Evolutionary conservation across 1,140 invertebrate species (phyloP).

Genomic region (Drosophila nikananu): DNA sequence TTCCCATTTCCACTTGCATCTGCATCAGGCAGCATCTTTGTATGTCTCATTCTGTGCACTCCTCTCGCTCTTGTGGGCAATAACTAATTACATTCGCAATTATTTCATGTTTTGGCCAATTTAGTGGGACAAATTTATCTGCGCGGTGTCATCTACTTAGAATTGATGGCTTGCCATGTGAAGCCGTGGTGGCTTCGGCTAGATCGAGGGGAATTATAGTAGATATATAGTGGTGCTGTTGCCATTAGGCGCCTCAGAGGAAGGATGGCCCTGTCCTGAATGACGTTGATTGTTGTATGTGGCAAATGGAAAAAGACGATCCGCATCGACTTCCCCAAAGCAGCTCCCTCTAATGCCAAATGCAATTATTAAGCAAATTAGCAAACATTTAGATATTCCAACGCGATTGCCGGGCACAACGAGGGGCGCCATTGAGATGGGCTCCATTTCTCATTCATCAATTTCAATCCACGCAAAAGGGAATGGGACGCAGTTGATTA

Average conservation of each 20-base stretch:
- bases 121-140: slow-evolving; percentile 85
- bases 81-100: slow-evolving; percentile 86
- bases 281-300: slow-evolving; percentile 72
- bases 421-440: slow-evolving; percentile 67
- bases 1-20: slow-evolving; percentile 34
- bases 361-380: slow-evolving; percentile 83
- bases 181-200: slow-evolving; percentile 46
- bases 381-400: slow-evolving; percentile 75
- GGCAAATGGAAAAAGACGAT: slow-evolving; percentile 65
- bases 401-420: slow-evolving; percentile 60
- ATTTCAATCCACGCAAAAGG: slow-evolving; percentile 30
- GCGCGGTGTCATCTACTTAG: slow-evolving; percentile 85
- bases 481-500: slow-evolving; percentile 59
- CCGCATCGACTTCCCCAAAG: slow-evolving; percentile 20
- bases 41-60: slow-evolving; percentile 39
- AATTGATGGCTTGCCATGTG: slow-evolving; percentile 82
- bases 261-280: slow-evolving; percentile 44
- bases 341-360: slow-evolving; percentile 64
- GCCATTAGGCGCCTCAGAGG: slow-evolving; percentile 64
- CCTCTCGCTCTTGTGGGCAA: slow-evolving; percentile 80
- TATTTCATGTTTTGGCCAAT: slow-evolving; percentile 86
- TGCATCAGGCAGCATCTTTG: slow-evolving; percentile 35
- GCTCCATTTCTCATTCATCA: slow-evolving; percentile 64
- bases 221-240: slow-evolving; percentile 14
- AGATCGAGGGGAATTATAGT: slow-evolving; percentile 16